These are phyloP conservation scores for Yoshiicerus persimilis DNA, from an alignment of 1,140 invertebrate genomes.

Conservation along the genomic window DNA sequence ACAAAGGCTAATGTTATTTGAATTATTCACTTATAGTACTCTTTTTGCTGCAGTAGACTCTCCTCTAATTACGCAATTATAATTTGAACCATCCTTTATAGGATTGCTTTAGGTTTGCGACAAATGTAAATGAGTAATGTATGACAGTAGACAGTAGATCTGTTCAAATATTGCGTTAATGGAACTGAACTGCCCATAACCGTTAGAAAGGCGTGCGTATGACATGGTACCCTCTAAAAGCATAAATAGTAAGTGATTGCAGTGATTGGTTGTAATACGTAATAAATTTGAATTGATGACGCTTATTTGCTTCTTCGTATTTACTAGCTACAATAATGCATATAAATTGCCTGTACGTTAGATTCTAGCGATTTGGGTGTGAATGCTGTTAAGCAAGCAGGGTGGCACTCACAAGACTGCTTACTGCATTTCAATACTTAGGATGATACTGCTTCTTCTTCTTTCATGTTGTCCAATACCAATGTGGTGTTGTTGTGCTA, in stretches of 20 bases:
- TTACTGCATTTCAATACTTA: not conserved
- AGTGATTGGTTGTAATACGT: too few species aligned
- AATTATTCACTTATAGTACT: too few species aligned
- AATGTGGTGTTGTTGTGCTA: not conserved
- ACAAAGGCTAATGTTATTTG: too few species aligned
- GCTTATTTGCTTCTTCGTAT: not conserved
- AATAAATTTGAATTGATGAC: slow-evolving; percentile 39
- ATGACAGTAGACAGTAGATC: not conserved
- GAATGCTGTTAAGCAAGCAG: not conserved
- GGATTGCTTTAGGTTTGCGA: too few species aligned
- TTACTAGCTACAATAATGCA: not conserved
- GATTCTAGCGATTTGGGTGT: not conserved
- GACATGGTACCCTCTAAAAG: slow-evolving; percentile 10
- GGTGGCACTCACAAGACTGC: not conserved
- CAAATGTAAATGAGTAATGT: not conserved
- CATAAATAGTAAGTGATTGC: slow-evolving; percentile 31
- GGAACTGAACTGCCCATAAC: not conserved
- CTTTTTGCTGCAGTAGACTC: too few species aligned
- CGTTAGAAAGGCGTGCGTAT: not conserved
- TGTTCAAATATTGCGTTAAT: not conserved
- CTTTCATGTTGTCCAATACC: not conserved
- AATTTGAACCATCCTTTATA: too few species aligned
- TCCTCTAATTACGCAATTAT: too few species aligned
- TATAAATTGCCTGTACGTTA: not conserved
- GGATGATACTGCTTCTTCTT: not conserved